These are phyloP conservation scores for Artemia sinica DNA, from an alignment of 2,888 invertebrate species.

Conservation along the genomic window DNA sequence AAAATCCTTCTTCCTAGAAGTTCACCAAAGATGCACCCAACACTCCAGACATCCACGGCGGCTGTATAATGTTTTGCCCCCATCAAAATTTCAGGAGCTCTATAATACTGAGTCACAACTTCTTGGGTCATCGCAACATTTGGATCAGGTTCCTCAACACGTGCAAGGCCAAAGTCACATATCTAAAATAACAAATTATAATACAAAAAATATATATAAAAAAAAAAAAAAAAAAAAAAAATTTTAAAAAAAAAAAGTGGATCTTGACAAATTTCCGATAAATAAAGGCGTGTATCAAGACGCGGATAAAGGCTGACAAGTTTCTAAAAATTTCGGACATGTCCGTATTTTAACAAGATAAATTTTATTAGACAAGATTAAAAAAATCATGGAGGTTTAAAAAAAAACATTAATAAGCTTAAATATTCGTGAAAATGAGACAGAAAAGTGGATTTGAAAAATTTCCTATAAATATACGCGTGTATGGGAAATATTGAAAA, in stretches of 20 bases:
- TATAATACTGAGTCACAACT: slow-evolving; percentile 98
- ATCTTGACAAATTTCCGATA: background rate
- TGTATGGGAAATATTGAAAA: no score
- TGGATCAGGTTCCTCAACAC: slow-evolving; percentile 88
- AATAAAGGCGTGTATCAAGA: background rate
- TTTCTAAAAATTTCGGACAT: no score
- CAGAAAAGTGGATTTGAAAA: no score
- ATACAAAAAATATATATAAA: background rate
- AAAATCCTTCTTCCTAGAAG: slow-evolving; percentile 83
- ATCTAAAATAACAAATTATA: slow-evolving; percentile 41
- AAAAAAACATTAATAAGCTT: no score
- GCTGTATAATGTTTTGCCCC: slow-evolving; percentile 91
- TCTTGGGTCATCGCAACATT: slow-evolving; percentile 96
- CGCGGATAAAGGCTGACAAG: no score
- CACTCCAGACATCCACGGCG: slow-evolving; percentile 97
- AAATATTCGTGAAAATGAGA: no score
- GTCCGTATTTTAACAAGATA: no score
- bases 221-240: no score
- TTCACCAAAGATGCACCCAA: slow-evolving; percentile 98
- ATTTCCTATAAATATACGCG: no score
- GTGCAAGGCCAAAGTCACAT: slow-evolving; percentile 96
- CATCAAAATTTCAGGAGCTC: slow-evolving; percentile 97
- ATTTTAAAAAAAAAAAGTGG: no score
- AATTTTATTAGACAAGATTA: no score
- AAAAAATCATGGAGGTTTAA: no score